A percentile compares a stretch with the other conserved stretches of the same genome.
Evolutionary conservation across 2,797 vertebrate genomes (phyloP).

Genomic region (Gallirallus australis): DNA sequence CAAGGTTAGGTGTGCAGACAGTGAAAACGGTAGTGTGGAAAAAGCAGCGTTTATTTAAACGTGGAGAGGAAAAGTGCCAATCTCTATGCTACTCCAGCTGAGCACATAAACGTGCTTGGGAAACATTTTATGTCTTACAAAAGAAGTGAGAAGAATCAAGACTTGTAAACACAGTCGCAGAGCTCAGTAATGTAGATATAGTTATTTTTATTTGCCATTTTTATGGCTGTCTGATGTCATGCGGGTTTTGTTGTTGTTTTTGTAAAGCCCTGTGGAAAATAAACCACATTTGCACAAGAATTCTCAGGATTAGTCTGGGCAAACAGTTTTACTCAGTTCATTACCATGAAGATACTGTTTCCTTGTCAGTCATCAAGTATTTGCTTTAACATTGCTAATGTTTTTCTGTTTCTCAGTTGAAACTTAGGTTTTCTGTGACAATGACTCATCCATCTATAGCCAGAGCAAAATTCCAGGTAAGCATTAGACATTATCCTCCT

Average conservation of each 20-base stretch:
- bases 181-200: not conserved
- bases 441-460: not conserved
- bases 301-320: not conserved
- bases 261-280: not conserved
- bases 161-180: not conserved
- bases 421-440: constrained; percentile 15
- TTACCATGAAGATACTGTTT: not conserved
- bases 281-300: not conserved
- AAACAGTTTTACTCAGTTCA: not conserved
- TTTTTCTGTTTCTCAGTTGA: constrained; percentile 16
- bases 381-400: not conserved
- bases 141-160: not conserved
- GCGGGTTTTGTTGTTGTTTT: not conserved
- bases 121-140: not conserved
- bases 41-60: not conserved
- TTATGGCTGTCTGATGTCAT: not conserved
- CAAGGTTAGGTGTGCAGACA: not conserved
- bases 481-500: constrained; percentile 35
- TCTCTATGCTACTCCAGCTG: not conserved
- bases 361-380: not conserved
- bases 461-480: not conserved
- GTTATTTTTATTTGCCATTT: not conserved
- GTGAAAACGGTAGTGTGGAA: not conserved
- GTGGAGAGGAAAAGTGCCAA: rapidly evolving
- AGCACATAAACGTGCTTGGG: not conserved